These are phyloP conservation scores for Falco berigora DNA, from an alignment of 2,797 vertebrate genomes.

Conservation along the genomic window DNA sequence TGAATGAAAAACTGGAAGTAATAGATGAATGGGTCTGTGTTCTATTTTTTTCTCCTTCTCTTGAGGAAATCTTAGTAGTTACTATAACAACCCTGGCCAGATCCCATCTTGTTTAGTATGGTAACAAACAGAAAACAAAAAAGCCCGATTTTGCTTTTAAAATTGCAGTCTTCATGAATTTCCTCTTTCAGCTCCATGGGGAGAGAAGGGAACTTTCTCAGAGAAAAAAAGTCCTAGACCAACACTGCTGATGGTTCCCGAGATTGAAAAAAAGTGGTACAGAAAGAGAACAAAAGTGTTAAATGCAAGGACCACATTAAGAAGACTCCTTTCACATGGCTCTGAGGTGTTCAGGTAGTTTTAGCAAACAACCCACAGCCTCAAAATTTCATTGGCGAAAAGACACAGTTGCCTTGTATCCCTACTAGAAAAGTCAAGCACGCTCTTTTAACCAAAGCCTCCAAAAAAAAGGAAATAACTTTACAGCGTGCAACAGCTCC, in stretches of 20 bases:
- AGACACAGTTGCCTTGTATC: background rate
- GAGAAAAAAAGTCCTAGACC: background rate
- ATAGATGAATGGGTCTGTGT: slow-evolving; percentile 57
- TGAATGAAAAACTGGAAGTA: slow-evolving; percentile 35
- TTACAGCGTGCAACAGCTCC: background rate
- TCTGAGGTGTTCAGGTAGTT: background rate
- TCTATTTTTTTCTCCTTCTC: slow-evolving; percentile 58
- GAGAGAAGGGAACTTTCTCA: background rate
- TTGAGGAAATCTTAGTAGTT: slow-evolving; percentile 70
- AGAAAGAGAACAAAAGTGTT: background rate
- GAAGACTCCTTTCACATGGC: background rate
- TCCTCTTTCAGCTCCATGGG: background rate
- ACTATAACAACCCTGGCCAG: slow-evolving; percentile 77
- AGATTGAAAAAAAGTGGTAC: background rate
- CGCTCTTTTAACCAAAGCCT: background rate
- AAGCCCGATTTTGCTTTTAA: background rate
- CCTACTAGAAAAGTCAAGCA: background rate
- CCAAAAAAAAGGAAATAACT: background rate
- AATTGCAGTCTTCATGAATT: background rate
- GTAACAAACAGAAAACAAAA: slow-evolving; percentile 59
- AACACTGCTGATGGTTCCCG: background rate
- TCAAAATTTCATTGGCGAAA: background rate
- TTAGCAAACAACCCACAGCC: rapidly evolving
- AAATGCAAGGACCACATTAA: background rate
- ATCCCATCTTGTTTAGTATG: slow-evolving; percentile 57